A percentile compares a stretch with the other conserved stretches of the same genome.
Evolutionary conservation across 1,140 invertebrate species (phyloP).

Genomic region (Lucilia cuprina): DNA sequence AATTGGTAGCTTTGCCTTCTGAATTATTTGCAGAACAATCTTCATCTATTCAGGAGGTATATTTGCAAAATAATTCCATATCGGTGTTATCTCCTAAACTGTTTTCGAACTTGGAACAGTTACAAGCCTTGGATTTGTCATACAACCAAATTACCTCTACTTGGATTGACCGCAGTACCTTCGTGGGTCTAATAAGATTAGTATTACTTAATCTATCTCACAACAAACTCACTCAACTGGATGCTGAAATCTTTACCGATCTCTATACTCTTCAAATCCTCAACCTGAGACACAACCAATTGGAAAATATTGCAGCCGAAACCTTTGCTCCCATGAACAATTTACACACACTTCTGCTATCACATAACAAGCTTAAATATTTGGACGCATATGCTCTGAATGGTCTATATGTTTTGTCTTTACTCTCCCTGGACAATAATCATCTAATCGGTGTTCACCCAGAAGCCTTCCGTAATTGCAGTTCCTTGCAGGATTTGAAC

Average conservation of each 20-base stretch:
- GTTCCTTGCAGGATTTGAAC: slow-evolving; percentile 83
- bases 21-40: slow-evolving; percentile 81
- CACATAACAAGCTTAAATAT: slow-evolving; percentile 78
- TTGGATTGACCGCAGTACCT: slow-evolving; percentile 83
- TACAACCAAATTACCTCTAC: slow-evolving; percentile 84
- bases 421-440: slow-evolving; percentile 83
- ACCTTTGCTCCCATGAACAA: slow-evolving; percentile 85
- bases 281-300: slow-evolving; percentile 79
- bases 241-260: slow-evolving; percentile 81
- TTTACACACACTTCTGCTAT: slow-evolving; percentile 80
- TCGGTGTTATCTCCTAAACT: slow-evolving; percentile 79
- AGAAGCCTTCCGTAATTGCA: slow-evolving; percentile 83
- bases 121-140: slow-evolving; percentile 86
- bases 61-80: slow-evolving; percentile 88
- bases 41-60: slow-evolving; percentile 82
- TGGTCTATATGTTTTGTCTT: slow-evolving; percentile 78
- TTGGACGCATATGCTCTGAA: slow-evolving; percentile 80
- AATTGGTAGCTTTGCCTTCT: slow-evolving; percentile 85
- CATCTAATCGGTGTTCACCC: slow-evolving; percentile 76
- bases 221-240: slow-evolving; percentile 81
- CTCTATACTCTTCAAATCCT: slow-evolving; percentile 84
- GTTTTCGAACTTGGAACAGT: slow-evolving; percentile 82
- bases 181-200: slow-evolving; percentile 84
- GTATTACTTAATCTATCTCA: slow-evolving; percentile 85
- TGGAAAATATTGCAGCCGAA: slow-evolving; percentile 80